Evolutionary conservation across 2,888 invertebrate genomes (phyloP).

Genomic region (Saturnia pavonia): DNA sequence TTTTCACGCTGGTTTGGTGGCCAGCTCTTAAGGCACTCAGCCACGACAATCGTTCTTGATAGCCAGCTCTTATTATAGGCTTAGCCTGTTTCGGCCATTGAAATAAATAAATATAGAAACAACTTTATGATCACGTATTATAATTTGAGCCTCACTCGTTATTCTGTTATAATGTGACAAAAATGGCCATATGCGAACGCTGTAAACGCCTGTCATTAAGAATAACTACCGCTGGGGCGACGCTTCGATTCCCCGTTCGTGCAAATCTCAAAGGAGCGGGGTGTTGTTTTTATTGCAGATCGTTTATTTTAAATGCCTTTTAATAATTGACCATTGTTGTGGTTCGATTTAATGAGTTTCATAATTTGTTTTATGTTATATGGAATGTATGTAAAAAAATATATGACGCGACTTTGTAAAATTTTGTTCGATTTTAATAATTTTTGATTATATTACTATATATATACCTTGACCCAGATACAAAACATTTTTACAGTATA

Average conservation of each 20-base stretch:
- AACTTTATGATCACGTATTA: neutral
- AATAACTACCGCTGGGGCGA: slow-evolving; percentile 43
- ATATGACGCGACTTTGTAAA: too few relatives aligned
- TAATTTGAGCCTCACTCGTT: neutral
- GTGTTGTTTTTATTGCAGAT: slow-evolving; percentile 56
- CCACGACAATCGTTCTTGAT: too few relatives aligned
- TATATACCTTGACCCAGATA: too few relatives aligned
- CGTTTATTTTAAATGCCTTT: slow-evolving; percentile 71
- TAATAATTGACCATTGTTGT: slow-evolving; percentile 52
- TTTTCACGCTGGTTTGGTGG: too few relatives aligned
- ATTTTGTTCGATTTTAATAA: too few relatives aligned
- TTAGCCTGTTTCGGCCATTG: too few relatives aligned
- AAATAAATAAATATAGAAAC: too few relatives aligned
- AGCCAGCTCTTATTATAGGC: too few relatives aligned
- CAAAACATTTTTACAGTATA: too few relatives aligned
- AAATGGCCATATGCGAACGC: slow-evolving; percentile 62
- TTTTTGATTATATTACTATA: too few relatives aligned
- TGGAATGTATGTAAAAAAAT: neutral
- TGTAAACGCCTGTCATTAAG: slow-evolving; percentile 67
- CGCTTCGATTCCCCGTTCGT: slow-evolving; percentile 34
- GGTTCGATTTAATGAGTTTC: slow-evolving; percentile 41
- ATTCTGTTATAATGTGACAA: slow-evolving; percentile 25
- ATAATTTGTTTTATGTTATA: slow-evolving; percentile 20
- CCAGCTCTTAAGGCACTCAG: too few relatives aligned
- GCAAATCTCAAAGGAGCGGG: slow-evolving; percentile 54